Evolutionary conservation across 2,888 invertebrate species (phyloP).

Genomic region (Eilema depressum): DNA sequence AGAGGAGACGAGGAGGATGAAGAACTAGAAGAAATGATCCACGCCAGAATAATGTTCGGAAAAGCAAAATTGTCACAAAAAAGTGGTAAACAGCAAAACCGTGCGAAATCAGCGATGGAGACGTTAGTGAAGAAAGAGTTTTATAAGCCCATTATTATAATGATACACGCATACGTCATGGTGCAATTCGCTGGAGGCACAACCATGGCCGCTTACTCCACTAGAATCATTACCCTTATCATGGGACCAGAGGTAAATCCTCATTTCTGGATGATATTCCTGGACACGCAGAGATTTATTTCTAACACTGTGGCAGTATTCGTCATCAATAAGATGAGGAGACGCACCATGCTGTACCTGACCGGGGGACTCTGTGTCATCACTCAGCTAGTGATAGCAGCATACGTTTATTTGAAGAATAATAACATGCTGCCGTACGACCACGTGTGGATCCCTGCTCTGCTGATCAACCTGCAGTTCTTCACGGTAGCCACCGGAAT

Average conservation of each 20-base stretch:
- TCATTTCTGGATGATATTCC: constrained; percentile 88
- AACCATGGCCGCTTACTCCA: constrained; percentile 89
- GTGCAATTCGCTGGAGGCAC: constrained; percentile 90
- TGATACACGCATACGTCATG: constrained; percentile 87
- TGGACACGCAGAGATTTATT: constrained; percentile 88
- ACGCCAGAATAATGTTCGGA: constrained; percentile 59
- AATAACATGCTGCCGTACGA: constrained; percentile 60
- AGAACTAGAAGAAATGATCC: constrained; percentile 71
- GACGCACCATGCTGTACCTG: constrained; percentile 87
- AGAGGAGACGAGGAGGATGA: constrained; percentile 81
- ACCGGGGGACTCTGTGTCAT: constrained; percentile 86
- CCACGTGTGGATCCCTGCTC: constrained; percentile 76
- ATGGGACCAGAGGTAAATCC: constrained; percentile 87
- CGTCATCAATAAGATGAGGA: constrained; percentile 86
- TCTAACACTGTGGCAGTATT: constrained; percentile 87
- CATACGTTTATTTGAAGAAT: constrained; percentile 67
- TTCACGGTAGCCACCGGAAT: constrained; percentile 86
- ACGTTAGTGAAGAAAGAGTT: constrained; percentile 79
- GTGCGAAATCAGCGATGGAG: constrained; percentile 39
- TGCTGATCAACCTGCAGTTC: constrained; percentile 84
- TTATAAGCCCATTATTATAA: constrained; percentile 85
- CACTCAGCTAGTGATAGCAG: constrained; percentile 84
- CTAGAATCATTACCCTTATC: constrained; percentile 85
- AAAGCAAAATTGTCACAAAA: constrained; percentile 51
- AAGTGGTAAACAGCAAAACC: constrained; percentile 41